These are phyloP conservation scores for Sphinx pinastri DNA, from an alignment of 2,888 invertebrate genomes.

Conservation along the genomic window DNA sequence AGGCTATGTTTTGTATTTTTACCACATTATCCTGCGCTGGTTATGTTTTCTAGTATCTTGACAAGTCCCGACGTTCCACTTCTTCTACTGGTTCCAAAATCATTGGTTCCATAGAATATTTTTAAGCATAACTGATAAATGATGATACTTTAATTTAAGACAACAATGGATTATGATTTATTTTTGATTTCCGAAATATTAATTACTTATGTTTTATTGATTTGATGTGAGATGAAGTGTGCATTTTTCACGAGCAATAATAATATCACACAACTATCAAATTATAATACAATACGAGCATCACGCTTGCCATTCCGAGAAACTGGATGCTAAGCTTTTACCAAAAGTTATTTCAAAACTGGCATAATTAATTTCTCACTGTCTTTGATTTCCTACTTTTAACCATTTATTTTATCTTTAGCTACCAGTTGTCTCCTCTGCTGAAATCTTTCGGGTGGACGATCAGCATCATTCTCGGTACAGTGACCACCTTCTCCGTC, in stretches of 20 bases:
- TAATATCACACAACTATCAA: too few relatives aligned
- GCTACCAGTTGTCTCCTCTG: constrained; percentile 63
- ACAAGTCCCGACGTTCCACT: too few relatives aligned
- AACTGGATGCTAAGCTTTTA: too few relatives aligned
- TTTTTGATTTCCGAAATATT: too few relatives aligned
- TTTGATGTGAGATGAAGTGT: too few relatives aligned
- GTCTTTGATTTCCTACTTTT: background rate
- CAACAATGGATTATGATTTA: too few relatives aligned
- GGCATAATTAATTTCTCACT: background rate
- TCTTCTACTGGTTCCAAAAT: too few relatives aligned
- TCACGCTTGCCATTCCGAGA: background rate
- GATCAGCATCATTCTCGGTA: constrained; percentile 70
- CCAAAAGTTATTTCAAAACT: background rate
- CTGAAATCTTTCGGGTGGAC: constrained; percentile 68
- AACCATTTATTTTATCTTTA: constrained; percentile 41
- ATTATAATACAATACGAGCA: background rate
- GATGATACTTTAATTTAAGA: too few relatives aligned
- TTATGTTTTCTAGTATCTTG: background rate
- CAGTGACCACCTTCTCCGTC: constrained; percentile 85
- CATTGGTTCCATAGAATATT: too few relatives aligned
- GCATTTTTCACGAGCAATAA: too few relatives aligned
- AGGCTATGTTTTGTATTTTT: constrained; percentile 45
- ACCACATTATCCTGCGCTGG: background rate
- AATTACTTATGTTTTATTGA: too few relatives aligned
- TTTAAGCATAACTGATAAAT: too few relatives aligned